Conservation (phyloP, 2,888 invertebrate genomes). For the Drosophila nr. perissopoda region DNA sequence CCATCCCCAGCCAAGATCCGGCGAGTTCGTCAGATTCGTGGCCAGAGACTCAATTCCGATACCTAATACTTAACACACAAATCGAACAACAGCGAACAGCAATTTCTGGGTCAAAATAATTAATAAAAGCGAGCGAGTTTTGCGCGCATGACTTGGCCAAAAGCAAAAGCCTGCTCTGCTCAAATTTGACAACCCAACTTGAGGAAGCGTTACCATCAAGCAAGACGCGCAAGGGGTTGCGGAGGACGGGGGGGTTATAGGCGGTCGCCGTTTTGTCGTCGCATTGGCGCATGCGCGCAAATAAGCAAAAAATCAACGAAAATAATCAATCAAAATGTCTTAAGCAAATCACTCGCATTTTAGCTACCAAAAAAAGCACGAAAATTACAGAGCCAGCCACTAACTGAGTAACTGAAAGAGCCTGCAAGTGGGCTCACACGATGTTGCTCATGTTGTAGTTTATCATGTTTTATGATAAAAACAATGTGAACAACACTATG, state of each 20-base stretch:
- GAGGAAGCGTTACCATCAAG: constrained; percentile 47
- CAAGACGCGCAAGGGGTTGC: not conserved
- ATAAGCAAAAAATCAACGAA: constrained; percentile 26
- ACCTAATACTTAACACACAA: constrained; percentile 59
- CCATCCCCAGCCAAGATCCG: constrained; percentile 31
- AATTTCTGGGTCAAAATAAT: constrained; percentile 79
- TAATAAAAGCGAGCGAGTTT: constrained; percentile 70
- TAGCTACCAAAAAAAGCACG: constrained; percentile 65
- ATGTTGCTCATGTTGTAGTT: not conserved
- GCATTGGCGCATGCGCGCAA: constrained; percentile 63
- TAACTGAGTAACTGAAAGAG: constrained; percentile 41
- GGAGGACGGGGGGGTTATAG: not conserved
- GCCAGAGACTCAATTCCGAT: constrained; percentile 29
- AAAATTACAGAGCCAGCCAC: constrained; percentile 51
- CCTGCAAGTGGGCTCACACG: constrained; percentile 30
- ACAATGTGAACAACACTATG: no score
- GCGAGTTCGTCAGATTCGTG: constrained; percentile 17
- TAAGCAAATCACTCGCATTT: constrained; percentile 77
- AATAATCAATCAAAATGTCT: constrained; percentile 82
- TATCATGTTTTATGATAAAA: not conserved
- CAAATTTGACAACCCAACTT: constrained; percentile 34
- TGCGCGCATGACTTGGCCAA: constrained; percentile 72
- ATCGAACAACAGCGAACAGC: constrained; percentile 48
- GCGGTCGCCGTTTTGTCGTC: constrained; percentile 60
- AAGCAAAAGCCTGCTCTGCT: constrained; percentile 34